Evolutionary conservation across 2,797 vertebrate species (phyloP).

Genomic region (Mareca penelope): DNA sequence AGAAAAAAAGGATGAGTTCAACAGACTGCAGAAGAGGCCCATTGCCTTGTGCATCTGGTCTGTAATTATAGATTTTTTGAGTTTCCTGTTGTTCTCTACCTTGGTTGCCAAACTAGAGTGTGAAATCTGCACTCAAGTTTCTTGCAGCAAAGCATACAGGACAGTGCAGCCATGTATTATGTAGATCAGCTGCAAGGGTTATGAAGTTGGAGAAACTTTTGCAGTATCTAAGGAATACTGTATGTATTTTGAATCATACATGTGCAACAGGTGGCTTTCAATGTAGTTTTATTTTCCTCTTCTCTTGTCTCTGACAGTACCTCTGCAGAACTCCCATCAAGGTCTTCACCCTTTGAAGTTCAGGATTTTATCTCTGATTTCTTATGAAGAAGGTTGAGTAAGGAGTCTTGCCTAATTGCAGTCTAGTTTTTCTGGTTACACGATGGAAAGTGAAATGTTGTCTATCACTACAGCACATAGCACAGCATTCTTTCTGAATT

Average conservation of each 20-base stretch:
- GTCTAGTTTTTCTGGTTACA: not conserved
- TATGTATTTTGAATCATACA: not conserved
- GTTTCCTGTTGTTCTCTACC: not conserved
- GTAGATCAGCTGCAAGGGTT: not conserved
- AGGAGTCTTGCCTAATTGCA: not conserved
- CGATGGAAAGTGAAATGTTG: not conserved
- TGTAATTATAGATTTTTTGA: not conserved
- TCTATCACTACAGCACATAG: not conserved
- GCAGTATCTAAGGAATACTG: not conserved
- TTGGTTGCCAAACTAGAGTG: not conserved
- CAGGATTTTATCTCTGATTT: not conserved
- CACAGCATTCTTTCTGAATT: not conserved
- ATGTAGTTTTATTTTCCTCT: not conserved
- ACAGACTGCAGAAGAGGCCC: not conserved
- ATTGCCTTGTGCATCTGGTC: not conserved
- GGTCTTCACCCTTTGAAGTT: not conserved
- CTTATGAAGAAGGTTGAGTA: not conserved
- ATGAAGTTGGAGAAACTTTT: not conserved
- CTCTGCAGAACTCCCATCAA: not conserved
- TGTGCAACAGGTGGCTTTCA: not conserved
- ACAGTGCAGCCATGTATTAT: rapidly evolving
- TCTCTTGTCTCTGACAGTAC: not conserved
- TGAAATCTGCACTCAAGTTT: not conserved
- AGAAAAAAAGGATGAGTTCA: not conserved
- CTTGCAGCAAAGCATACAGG: not conserved